Conservation (phyloP, 2,113 vertebrate genomes). For the Tetrao urogallus region DNA sequence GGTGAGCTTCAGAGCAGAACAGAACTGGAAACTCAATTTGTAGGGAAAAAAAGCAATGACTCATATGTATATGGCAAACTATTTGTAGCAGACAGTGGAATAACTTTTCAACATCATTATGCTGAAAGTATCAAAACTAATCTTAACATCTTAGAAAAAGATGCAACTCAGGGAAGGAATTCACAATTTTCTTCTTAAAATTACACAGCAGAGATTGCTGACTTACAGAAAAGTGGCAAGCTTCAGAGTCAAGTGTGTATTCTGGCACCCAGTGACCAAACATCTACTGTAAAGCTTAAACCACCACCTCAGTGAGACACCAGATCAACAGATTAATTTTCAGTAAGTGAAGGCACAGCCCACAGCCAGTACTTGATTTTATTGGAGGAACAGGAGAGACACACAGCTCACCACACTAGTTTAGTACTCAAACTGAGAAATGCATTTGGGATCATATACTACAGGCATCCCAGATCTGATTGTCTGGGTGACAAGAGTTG, state of each 20-base stretch:
- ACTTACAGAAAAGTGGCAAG: not conserved
- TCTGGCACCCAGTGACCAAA: not conserved
- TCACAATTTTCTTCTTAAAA: not conserved
- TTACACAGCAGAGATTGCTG: accelerated
- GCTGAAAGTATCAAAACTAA: not conserved
- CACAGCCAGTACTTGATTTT: not conserved
- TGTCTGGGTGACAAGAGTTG: not conserved
- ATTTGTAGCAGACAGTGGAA: not conserved
- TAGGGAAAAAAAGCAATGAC: not conserved
- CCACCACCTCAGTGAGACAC: not conserved
- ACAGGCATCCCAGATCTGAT: not conserved
- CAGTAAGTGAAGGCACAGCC: not conserved
- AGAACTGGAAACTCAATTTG: not conserved
- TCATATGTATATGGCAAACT: not conserved
- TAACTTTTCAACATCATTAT: not conserved
- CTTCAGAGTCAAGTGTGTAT: not conserved
- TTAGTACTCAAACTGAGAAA: not conserved
- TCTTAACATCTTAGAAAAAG: not conserved
- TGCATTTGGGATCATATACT: not conserved
- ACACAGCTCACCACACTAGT: not conserved
- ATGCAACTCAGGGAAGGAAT: not conserved
- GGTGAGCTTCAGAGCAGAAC: not conserved
- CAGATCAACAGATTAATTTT: not conserved
- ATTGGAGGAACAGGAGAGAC: not conserved
- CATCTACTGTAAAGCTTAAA: not conserved